A percentile compares a stretch with the other conserved stretches of the same genome.
phyloP scores from a whole-genome alignment of 2,113 vertebrate species.

The Bettongia penicillata region DNA sequence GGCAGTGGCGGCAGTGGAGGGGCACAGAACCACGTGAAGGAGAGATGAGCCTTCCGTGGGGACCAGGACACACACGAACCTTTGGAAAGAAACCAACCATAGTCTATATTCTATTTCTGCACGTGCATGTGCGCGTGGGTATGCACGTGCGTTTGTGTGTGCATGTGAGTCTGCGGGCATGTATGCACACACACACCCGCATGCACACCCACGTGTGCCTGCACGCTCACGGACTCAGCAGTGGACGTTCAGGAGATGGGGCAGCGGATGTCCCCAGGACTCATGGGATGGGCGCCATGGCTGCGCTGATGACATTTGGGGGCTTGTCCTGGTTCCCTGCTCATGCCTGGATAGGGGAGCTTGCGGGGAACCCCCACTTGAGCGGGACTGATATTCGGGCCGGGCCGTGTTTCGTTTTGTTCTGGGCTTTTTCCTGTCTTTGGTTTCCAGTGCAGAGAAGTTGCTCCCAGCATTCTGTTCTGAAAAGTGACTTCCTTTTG shows the following conservation, averaged over 20 bases:
- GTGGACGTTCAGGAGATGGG: slow-evolving; percentile 50
- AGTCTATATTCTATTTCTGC: not conserved
- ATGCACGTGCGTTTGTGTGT: no score
- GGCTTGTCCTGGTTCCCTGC: no score
- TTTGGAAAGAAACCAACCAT: not conserved
- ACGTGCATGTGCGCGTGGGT: no score
- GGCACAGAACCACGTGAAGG: slow-evolving; percentile 93
- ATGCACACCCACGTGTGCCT: not conserved
- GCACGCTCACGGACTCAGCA: not conserved
- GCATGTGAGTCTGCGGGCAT: no score
- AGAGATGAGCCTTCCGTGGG: slow-evolving; percentile 92
- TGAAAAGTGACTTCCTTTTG: slow-evolving; percentile 83
- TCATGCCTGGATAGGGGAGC: not conserved
- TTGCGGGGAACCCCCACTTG: not conserved
- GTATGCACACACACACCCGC: not conserved
- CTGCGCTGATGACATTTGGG: no score
- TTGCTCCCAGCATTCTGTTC: slow-evolving; percentile 76
- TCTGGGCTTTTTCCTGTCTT: slow-evolving; percentile 70
- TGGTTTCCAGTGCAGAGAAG: slow-evolving; percentile 66
- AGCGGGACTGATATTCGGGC: slow-evolving; percentile 4
- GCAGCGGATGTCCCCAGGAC: slow-evolving; percentile 15
- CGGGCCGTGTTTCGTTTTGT: slow-evolving; percentile 72
- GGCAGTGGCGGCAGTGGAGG: slow-evolving; percentile 76
- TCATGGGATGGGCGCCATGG: no score
- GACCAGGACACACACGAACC: not conserved